phyloP scores from a whole-genome alignment of 2,113 vertebrate genomes.

The Sinocyclocheilus maitianheensis region DNA sequence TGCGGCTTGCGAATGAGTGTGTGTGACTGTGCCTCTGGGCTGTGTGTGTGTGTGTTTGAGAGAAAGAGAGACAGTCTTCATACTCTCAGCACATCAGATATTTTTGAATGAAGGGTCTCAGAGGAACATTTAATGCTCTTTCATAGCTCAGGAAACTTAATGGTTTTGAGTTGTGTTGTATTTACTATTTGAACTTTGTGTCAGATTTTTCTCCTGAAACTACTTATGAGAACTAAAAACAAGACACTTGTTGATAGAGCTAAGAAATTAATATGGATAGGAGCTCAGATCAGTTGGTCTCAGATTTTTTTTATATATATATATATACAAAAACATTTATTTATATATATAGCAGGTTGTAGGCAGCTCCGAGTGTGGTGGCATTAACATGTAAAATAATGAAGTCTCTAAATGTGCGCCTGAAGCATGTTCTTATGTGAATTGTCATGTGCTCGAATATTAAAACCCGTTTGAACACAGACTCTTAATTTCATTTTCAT shows the following conservation, averaged over 20 bases:
- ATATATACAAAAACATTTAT: too few species aligned
- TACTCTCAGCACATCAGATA: conserved; percentile 17
- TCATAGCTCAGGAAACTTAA: neutral
- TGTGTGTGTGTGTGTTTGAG: conserved; percentile 32
- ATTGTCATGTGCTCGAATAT: neutral
- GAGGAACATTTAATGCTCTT: neutral
- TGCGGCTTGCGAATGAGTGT: conserved; percentile 32
- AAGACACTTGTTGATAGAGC: neutral
- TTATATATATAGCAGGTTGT: neutral
- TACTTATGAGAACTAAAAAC: neutral
- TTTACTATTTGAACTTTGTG: neutral
- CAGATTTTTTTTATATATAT: too few species aligned
- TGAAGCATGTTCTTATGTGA: neutral
- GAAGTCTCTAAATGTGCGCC: neutral
- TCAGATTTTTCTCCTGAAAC: neutral
- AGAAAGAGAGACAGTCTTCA: neutral
- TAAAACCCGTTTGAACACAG: neutral
- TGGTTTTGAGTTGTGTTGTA: neutral
- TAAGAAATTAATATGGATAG: neutral
- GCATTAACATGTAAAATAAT: neutral
- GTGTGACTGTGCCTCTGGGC: conserved; percentile 29
- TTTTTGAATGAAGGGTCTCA: conserved; percentile 19
- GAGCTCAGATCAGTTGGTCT: neutral
- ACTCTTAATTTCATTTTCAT: neutral
- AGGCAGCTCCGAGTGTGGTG: neutral